Evolutionary conservation across 2,797 vertebrate genomes (phyloP), one percentile per base, ranked within the genome.

Genomic region (Myripristis jacobus): DNA sequence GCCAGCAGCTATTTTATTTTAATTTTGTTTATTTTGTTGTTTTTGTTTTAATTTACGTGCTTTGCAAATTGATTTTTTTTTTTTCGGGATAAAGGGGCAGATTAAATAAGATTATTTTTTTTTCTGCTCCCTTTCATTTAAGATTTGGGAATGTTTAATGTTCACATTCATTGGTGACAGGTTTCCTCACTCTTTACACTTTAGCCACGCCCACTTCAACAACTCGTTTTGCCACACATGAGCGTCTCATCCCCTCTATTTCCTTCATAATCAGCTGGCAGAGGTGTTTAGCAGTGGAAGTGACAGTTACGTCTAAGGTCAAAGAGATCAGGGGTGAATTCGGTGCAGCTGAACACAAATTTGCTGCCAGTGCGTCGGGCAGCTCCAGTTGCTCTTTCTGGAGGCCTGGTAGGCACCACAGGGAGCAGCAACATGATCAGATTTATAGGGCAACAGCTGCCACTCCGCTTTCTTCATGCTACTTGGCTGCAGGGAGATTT

Each of bases 381-480:
- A 84, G 73, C 75, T 86, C 80, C 75, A 79, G 79, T 74, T 90
- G 82, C 80, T 89, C 80, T 90, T 87, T 90, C 82, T 85, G 82
- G 81, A 89, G 78, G 84, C 69, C 75, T 77, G 61, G 51, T 52
- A 44, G 62, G 54, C 52, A 22, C 83, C 69, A 64, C 58, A 7
- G 79, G 77, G 81, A 85, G 79, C 75, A 77, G 77, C 75, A 79
- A 79, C 81, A 85, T 75, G 80, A 80, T 87, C 86, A 84, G 77
- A 88, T 88, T 89, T 88, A 87, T 82, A 88, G 88, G 86, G 86
- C 89, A 88, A 81, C 89, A 89, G 86, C 89, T 91, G 88, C 88
- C 86, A 83, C 80, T 75, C 83, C 0, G 65, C 75, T 85, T 86
- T 85, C 85, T 84, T 88, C 73, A 78, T 81, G 77, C 84, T 81